Percentiles rank a stretch among this genome's conserved stretches.
Evolutionary conservation across 2,797 vertebrate species (phyloP).

Genomic region (Meriones psammophilus): DNA sequence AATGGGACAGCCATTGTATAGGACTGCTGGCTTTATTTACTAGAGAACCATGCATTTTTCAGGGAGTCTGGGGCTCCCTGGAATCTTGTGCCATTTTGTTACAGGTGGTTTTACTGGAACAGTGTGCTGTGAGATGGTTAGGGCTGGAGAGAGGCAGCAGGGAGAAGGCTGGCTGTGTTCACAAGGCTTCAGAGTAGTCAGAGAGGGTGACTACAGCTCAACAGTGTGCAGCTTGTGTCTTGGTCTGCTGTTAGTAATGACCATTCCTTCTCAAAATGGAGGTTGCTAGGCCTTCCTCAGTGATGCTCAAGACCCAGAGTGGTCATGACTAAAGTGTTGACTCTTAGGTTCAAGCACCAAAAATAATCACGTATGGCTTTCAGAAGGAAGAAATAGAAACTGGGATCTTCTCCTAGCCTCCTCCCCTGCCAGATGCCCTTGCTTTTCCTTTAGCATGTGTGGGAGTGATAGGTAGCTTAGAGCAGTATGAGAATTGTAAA

Average conservation of each 20-base stretch:
- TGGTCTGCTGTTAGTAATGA: background rate
- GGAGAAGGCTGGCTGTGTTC: background rate
- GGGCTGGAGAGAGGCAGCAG: background rate
- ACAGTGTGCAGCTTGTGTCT: background rate
- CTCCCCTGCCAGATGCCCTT: background rate
- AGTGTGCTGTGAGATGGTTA: background rate
- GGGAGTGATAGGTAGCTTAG: background rate
- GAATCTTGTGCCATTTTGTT: background rate
- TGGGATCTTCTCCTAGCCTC: background rate
- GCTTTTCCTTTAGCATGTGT: conserved; percentile 5
- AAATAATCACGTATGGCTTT: background rate
- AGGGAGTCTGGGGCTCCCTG: background rate
- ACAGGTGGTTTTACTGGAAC: background rate
- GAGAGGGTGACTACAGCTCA: too few species aligned
- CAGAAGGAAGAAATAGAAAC: background rate
- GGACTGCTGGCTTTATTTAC: background rate
- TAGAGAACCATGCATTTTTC: background rate
- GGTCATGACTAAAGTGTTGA: background rate
- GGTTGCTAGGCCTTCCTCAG: background rate
- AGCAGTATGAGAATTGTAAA: background rate
- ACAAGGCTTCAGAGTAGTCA: background rate
- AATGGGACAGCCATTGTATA: too few species aligned
- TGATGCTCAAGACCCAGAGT: background rate
- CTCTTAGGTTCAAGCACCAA: conserved; percentile 40
- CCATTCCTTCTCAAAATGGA: background rate